Evolutionary conservation across 2,888 invertebrate genomes (phyloP).

Genomic region (Dendrolimus pini): DNA sequence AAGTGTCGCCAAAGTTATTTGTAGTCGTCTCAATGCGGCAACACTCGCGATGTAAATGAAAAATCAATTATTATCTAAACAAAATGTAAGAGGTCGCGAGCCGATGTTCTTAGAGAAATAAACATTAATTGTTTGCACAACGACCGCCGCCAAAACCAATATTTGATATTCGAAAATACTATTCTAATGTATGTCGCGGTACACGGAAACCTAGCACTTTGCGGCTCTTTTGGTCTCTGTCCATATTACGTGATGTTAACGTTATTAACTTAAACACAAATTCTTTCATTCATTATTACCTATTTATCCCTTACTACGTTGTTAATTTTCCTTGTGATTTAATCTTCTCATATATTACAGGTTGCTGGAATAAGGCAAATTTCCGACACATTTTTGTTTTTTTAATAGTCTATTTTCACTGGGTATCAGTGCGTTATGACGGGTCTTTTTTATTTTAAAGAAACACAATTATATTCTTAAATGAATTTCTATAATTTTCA

Average conservation of each 20-base stretch:
- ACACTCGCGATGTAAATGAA: slow-evolving; percentile 63
- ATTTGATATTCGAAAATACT: slow-evolving; percentile 75
- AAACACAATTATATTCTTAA: no score
- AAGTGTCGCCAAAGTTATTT: slow-evolving; percentile 42
- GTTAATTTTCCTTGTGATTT: no score
- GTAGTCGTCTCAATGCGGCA: slow-evolving; percentile 42
- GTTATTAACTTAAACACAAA: not conserved
- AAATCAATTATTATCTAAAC: slow-evolving; percentile 71
- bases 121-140: slow-evolving; percentile 70
- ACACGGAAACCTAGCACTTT: slow-evolving; percentile 58
- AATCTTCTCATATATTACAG: no score
- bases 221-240: slow-evolving; percentile 63
- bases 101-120: slow-evolving; percentile 74
- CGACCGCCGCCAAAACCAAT: slow-evolving; percentile 71
- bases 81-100: slow-evolving; percentile 65
- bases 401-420: no score
- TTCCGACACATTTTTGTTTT: no score
- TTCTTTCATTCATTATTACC: not conserved
- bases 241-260: slow-evolving; percentile 41
- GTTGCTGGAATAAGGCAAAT: no score
- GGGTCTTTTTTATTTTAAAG: no score
- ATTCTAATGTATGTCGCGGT: slow-evolving; percentile 71
- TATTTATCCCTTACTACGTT: not conserved
- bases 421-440: no score
- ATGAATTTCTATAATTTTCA: no score